Conservation (phyloP, 2,888 invertebrate genomes). For the Hipparchia sbordonii region DNA sequence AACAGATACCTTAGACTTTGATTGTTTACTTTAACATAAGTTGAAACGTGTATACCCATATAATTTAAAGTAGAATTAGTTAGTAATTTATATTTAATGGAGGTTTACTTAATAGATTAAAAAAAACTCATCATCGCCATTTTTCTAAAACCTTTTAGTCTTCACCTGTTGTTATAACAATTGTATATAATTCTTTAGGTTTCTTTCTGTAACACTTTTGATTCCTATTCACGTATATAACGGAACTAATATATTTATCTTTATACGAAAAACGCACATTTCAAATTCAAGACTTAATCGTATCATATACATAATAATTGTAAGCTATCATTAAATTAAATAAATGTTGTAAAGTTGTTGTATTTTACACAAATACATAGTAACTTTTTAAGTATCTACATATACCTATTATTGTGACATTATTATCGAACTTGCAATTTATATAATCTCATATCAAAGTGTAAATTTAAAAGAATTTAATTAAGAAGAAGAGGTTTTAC, state of each 20-base stretch:
- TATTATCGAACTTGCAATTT: constrained; percentile 30
- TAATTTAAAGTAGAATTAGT: constrained; percentile 44
- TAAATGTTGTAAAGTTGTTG: constrained; percentile 70
- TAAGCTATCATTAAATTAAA: constrained; percentile 47
- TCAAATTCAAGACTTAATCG: constrained; percentile 75
- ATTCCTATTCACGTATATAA: constrained; percentile 16
- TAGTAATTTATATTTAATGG: constrained; percentile 23
- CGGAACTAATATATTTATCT: constrained; percentile 24
- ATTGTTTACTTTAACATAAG: constrained; percentile 42
- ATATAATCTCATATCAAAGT: constrained; percentile 33
- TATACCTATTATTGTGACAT: not conserved
- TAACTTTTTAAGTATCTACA: constrained; percentile 34
- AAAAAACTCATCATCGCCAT: constrained; percentile 27
- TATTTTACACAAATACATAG: constrained; percentile 52
- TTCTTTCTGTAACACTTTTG: constrained; percentile 16
- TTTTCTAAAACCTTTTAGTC: constrained; percentile 22
- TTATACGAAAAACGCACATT: constrained; percentile 65
- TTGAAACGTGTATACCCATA: constrained; percentile 40
- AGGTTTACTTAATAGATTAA: constrained; percentile 20
- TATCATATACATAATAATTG: constrained; percentile 63
- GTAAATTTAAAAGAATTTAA: constrained; percentile 26
- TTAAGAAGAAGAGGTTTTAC: constrained; percentile 14
- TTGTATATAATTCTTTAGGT: constrained; percentile 12
- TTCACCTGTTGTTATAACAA: constrained; percentile 17
- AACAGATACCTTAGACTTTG: constrained; percentile 47